These are phyloP conservation scores for Psophia crepitans DNA, from an alignment of 2,113 vertebrate species.

Conservation along the genomic window DNA sequence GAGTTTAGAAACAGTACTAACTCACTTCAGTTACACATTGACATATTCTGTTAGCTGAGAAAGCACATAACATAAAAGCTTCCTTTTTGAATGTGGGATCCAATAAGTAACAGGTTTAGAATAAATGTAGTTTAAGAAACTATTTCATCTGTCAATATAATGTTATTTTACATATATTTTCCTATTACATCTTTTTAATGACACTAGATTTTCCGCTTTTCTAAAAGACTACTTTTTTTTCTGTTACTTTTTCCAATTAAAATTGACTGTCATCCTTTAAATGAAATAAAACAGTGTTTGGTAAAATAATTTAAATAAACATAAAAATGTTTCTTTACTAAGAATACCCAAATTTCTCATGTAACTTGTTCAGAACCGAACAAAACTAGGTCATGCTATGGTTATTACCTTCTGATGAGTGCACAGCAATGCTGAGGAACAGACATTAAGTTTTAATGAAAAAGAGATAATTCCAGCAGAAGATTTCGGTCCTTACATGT, in stretches of 20 bases:
- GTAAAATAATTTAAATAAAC: background rate
- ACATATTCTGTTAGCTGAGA: background rate
- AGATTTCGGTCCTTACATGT: background rate
- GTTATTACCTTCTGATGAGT: background rate
- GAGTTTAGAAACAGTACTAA: background rate
- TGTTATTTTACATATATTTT: background rate
- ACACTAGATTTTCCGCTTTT: background rate
- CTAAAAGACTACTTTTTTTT: background rate
- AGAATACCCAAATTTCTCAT: background rate
- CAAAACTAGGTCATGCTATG: background rate
- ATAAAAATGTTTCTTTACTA: background rate
- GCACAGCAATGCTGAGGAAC: background rate
- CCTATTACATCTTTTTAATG: background rate
- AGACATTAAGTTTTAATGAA: conserved; percentile 28
- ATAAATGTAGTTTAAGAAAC: background rate
- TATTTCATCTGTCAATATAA: background rate
- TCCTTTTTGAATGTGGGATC: background rate
- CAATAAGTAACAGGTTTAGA: background rate
- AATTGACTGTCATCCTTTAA: background rate
- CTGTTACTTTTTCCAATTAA: background rate
- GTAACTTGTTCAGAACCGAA: background rate
- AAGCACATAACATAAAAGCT: background rate
- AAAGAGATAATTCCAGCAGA: background rate
- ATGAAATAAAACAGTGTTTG: background rate
- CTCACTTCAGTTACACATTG: background rate